phyloP scores from a whole-genome alignment of 2,113 vertebrate species.

The Sciurus niger region DNA sequence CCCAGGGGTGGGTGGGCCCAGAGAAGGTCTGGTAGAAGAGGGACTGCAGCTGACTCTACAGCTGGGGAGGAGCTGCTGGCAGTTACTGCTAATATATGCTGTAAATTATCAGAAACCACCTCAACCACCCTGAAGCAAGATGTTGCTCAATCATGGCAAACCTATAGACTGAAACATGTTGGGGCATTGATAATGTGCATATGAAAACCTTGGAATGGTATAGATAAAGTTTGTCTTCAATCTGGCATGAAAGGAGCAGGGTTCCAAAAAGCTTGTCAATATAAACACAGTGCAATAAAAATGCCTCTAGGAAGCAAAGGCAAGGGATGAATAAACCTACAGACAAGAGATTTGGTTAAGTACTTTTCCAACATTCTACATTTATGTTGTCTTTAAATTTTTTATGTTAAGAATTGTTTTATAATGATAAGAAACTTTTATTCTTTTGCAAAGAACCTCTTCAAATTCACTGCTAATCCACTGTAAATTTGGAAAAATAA shows the following conservation, averaged over 20 bases:
- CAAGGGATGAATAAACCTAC: not conserved
- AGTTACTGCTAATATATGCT: accelerated
- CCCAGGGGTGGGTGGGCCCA: too few species aligned
- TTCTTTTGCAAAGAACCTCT: too few species aligned
- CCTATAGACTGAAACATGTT: not conserved
- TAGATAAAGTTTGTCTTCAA: not conserved
- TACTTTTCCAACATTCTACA: not conserved
- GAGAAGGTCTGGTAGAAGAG: not conserved
- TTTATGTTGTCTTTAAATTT: not conserved
- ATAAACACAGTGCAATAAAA: not conserved
- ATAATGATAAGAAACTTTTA: not conserved
- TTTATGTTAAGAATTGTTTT: not conserved
- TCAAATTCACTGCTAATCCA: too few species aligned
- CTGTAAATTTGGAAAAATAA: not conserved
- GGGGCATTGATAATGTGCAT: not conserved
- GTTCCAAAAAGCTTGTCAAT: not conserved
- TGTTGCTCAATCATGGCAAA: too few species aligned
- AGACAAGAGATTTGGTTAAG: accelerated
- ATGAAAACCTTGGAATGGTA: not conserved
- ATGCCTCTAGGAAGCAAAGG: accelerated
- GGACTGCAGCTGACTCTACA: too few species aligned
- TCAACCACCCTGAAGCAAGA: too few species aligned
- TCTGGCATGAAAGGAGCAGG: too few species aligned
- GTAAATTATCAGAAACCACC: not conserved
- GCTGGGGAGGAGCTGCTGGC: not conserved